These are phyloP conservation scores for Mungos mungo DNA, from an alignment of 2,113 vertebrate species.

Conservation along the genomic window DNA sequence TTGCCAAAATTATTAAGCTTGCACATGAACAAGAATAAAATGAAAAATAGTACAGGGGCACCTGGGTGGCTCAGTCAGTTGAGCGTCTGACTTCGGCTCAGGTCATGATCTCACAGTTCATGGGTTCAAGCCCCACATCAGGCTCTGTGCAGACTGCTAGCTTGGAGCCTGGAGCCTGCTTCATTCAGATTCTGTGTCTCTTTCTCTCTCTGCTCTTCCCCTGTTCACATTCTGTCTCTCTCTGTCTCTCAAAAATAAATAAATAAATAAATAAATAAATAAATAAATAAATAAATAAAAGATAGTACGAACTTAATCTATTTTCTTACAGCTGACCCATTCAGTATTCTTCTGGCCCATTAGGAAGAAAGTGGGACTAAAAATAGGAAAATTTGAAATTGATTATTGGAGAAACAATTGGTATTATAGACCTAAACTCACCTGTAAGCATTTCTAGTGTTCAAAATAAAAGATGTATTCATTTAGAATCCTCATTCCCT, in stretches of 20 bases:
- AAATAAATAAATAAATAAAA: background rate
- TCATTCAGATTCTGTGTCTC: too few relatives aligned
- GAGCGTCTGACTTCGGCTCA: too few relatives aligned
- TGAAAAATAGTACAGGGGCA: background rate
- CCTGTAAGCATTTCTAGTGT: background rate
- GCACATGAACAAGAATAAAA: background rate
- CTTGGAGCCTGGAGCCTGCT: too few relatives aligned
- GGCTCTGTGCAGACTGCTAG: too few relatives aligned
- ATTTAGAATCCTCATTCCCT: background rate
- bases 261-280: too few relatives aligned
- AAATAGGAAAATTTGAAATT: background rate
- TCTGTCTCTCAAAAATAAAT: too few relatives aligned
- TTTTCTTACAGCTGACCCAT: background rate
- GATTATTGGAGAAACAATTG: background rate
- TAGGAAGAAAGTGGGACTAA: background rate
- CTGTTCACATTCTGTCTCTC: too few relatives aligned
- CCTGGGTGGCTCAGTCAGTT: too few relatives aligned
- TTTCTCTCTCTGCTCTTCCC: too few relatives aligned
- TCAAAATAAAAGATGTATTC: background rate
- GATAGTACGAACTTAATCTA: background rate
- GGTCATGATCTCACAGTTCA: too few relatives aligned
- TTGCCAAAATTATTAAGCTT: background rate
- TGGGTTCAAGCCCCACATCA: too few relatives aligned
- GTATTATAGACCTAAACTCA: background rate
- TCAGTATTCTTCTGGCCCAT: background rate